phyloP scores from a whole-genome alignment of 2,113 vertebrate genomes.

The Halcyon senegalensis region DNA sequence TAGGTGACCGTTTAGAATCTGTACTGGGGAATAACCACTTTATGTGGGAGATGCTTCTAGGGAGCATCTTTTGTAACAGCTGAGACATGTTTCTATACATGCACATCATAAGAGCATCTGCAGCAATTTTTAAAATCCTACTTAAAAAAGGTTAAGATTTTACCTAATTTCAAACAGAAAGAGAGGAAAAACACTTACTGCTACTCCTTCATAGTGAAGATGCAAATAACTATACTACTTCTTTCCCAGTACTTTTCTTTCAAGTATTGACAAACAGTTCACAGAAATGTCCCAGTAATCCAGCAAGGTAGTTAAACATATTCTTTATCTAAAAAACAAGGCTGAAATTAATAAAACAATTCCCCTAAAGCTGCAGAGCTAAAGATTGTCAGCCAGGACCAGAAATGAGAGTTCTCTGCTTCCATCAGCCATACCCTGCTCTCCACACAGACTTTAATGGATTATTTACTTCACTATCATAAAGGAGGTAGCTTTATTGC shows the following conservation, averaged over 20 bases:
- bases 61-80: neutral
- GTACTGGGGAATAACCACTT: neutral
- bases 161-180: neutral
- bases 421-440: neutral
- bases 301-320: neutral
- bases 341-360: neutral
- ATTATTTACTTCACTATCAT: neutral
- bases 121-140: neutral
- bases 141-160: neutral
- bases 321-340: neutral
- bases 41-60: neutral
- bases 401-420: neutral
- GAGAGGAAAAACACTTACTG: neutral
- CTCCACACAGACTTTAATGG: neutral
- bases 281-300: neutral
- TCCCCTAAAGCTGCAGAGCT: neutral
- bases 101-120: neutral
- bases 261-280: neutral
- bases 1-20: neutral
- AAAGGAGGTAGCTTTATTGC: neutral
- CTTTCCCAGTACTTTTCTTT: neutral
- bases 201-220: neutral
- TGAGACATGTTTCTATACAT: neutral
- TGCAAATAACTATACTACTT: neutral
- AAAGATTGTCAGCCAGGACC: neutral